phyloP scores from a whole-genome alignment of 1,140 invertebrate species.

The Thaumatotibia leucotreta region DNA sequence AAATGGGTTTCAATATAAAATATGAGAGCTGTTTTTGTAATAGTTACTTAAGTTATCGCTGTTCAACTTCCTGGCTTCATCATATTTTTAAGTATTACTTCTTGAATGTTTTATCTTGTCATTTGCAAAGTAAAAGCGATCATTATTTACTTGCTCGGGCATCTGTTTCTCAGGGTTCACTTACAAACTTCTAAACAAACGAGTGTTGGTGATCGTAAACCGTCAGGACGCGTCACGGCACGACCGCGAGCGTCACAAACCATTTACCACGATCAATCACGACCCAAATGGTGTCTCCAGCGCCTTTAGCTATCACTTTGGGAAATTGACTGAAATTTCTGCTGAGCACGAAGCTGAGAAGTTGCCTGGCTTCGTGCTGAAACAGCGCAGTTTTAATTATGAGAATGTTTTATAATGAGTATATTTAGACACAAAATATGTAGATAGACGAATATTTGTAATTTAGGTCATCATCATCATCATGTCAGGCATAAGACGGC shows the following conservation, averaged over 20 bases:
- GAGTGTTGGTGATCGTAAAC: conserved; percentile 32
- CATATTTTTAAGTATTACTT: too few relatives aligned
- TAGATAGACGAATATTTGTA: too few relatives aligned
- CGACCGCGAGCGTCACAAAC: conserved; percentile 36
- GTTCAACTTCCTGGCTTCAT: too few relatives aligned
- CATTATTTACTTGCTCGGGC: background rate
- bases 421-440: background rate
- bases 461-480: too few relatives aligned
- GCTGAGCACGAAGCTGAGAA: conserved; percentile 21
- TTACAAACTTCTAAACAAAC: conserved; percentile 20
- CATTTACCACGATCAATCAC: conserved; percentile 53
- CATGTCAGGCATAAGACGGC: too few relatives aligned
- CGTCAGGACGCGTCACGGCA: conserved; percentile 38
- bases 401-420: background rate
- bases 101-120: background rate
- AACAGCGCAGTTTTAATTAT: background rate
- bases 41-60: too few relatives aligned
- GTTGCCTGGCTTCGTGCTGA: background rate
- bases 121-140: background rate
- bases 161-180: conserved; percentile 18
- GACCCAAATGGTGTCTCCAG: conserved; percentile 23
- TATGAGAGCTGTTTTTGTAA: too few relatives aligned
- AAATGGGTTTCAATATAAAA: too few relatives aligned
- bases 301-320: conserved; percentile 35
- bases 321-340: conserved; percentile 33